Conservation (phyloP, 30 jellyfish, hydroid and myxozoan genomes). For the Aurelia sp. region DNA sequence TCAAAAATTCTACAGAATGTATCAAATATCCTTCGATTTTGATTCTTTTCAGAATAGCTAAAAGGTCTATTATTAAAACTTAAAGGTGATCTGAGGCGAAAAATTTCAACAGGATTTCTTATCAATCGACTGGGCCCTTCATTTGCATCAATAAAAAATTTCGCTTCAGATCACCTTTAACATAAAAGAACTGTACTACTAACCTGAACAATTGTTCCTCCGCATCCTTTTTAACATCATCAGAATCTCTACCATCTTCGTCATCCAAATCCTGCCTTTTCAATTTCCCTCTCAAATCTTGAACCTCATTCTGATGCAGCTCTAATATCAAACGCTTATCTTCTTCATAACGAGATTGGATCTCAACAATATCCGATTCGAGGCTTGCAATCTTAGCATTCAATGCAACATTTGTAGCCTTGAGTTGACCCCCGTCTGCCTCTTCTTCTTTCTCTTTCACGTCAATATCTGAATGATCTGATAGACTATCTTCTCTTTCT, state of each 20-base stretch:
- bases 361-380: slow-evolving; percentile 65
- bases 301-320: not conserved
- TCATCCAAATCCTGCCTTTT: slow-evolving; percentile 17
- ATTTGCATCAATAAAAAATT: no score
- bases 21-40: no score
- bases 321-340: slow-evolving; percentile 28
- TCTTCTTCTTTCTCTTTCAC: slow-evolving; percentile 32
- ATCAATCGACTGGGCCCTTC: no score
- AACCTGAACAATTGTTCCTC: not conserved
- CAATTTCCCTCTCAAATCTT: slow-evolving; percentile 1
- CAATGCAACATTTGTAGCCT: slow-evolving; percentile 37
- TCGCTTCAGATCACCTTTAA: no score
- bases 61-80: no score
- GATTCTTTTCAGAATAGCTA: no score
- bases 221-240: not conserved
- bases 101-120: no score
- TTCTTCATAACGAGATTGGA: slow-evolving; percentile 29
- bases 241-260: slow-evolving; percentile 19
- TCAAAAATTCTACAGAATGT: no score
- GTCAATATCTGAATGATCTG: slow-evolving; percentile 66
- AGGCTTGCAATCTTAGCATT: slow-evolving; percentile 40
- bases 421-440: slow-evolving; percentile 15
- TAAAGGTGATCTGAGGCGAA: no score
- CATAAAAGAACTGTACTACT: not conserved
- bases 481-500: slow-evolving; percentile 63